Evolutionary conservation across 2,113 vertebrate genomes (phyloP), one percentile per base, ranked within the genome.

Genomic region (Archilochus colubris): DNA sequence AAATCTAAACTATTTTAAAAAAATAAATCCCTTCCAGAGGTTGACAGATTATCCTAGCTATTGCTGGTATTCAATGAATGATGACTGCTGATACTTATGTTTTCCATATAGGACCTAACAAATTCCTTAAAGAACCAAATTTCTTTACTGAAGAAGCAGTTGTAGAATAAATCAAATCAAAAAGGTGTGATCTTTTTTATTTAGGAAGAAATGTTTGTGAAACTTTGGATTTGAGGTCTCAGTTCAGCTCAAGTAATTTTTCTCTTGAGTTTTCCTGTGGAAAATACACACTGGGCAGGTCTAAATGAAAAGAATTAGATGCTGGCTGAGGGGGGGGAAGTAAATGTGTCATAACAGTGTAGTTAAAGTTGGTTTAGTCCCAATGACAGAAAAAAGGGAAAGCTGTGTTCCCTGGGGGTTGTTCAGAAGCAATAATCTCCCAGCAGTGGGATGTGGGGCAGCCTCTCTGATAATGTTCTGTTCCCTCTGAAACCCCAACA

Each of bases 401-500:
- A 66, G 78, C 55, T 25, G 0, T 22, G 3, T 86, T 82, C 72
- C 50, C 16, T 5, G 46, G 50, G 24, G 72, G 31, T 91, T 2
- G 0, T 63, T 64, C 28, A 48, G 44, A 59, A 76, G 8, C 17
- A 80, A 18, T 61, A 63, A 38, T 61, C 16, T 80, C 0, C 0
- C 24, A 64, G 22, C 50, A 31, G 36, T 63, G 76, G 72, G 82
- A 64, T 63, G n/a, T 64, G 44, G 22, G 13, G 3, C 68, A 48
- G 58, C 23, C n/a, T 57, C 6, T 23, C 40, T 48, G 80, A 89
- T 83, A 1, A 23, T 74, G 57, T 88, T 53, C 25, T 76, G 5
- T 68, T 86, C 58, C 54, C 28, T 86, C 58, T 69, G 63, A 83
- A 87, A 80, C 25, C 30, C 44, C 33, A 80, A 69, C 21, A 36